Evolutionary conservation across 1,140 invertebrate genomes (phyloP), one percentile per base, ranked within the genome.

Genomic region (Saccostrea echinata): DNA sequence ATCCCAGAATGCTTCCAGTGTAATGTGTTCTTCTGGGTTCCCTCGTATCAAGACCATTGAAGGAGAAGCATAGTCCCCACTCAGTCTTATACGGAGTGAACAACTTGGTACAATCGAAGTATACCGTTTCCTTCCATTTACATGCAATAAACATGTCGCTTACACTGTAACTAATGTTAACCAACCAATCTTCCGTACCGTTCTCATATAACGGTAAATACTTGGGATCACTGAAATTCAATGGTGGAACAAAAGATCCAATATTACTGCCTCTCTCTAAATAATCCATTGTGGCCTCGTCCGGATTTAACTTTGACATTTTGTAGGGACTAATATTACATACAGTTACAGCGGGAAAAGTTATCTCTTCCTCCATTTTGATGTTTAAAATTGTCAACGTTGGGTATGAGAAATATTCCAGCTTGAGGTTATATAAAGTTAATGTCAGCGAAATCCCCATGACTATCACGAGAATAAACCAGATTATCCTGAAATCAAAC

Each of bases 21-120:
- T 53, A 52, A 27, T 83, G 85, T 9, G 52, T 71, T 6, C 27
- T 76, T 24, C 33, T 24, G 35, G 27, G 0, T 24, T 30, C 68
- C n/a, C 80, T 18, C 35, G 71, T 33, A 51, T 84, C 52, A 0
- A 64, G 68, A 16, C 57, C 83, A 35, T 89, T 87, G 51, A 64
- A 89, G 3, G 88, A 83, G n/a, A 81, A 89, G 76, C 88, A 89
- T 16, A 51, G 51, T 4, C 88, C 88, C 71, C 55, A 68, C n/a
- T 89, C 86, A 35, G 88, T 89, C 27, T 85, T 51, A 11, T 85
- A 68, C 12, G 61, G 53, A 11, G 1, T 55, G 0, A 89, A 51
- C 30, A 87, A 71, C 13, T 84, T 18, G 0, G n/a, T 21, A 51
- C 88, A 89, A 13, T 84, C 16, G 0, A 84, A 61, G 27, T 33